Evolutionary conservation across 2,113 vertebrate genomes (phyloP), one percentile per base, ranked within the genome.

Genomic region (Alexandromys fortis): DNA sequence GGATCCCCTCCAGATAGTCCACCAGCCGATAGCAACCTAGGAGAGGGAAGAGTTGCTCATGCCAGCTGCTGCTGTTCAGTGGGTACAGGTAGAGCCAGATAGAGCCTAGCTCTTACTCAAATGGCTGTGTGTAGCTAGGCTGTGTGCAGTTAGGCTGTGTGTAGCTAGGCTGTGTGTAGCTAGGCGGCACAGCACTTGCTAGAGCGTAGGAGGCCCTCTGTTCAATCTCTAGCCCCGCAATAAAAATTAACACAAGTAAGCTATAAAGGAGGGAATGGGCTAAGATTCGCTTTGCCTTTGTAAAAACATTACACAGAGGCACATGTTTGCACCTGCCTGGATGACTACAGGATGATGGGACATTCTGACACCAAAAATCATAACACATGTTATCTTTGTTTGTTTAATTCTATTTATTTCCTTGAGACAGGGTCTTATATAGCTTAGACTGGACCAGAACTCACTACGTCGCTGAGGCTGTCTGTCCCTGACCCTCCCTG

Each of bases 1-100:
- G 99, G 87, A 99, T 98, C 5, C 99, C 99, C 78, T 99, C 99
- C 97, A 99, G 94, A 96, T 99, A 99, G 95, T 99, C 99, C 21
- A 99, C 99, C 30, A 99, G 98, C 70, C 99, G 98, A 91, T 99
- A 99, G 96, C 99, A 99, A 38, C 99, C 99, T 98, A 96, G 67
- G 45, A 91, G 47, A 93, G 58, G 26, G 22, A 13, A 42, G 72
- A 87, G 14, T 5, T 49, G 38, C 24, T 45, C 52, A 73, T 21
- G 12, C 58, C 45, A 38, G 21, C 87, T 21, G 65, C 35, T 61
- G 63, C 91, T 67, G 63, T 28, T 1, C 24, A 28, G 45, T 58
- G 26, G 70, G 58, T 61, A 30, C 14, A 90, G 73, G 52, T 24
- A 28, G n/a, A 21, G 33, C 14, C 52, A 67, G 89, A 70, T 16